phyloP scores from a whole-genome alignment of 2,113 vertebrate species.

The Ceuthmochares aereus region DNA sequence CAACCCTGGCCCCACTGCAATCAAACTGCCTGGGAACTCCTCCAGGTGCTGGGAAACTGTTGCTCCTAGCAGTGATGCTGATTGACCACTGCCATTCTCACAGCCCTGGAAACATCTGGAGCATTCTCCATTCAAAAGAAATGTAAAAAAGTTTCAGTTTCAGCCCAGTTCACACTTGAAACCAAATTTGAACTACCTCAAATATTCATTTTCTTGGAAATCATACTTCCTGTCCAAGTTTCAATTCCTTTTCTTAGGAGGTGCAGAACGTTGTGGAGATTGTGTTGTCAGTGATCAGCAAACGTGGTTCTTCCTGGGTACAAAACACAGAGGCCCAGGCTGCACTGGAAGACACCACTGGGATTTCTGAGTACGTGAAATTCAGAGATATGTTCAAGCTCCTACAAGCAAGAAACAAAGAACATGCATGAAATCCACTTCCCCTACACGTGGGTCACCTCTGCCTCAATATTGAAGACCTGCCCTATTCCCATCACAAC shows the following conservation, averaged over 20 bases:
- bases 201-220: background rate
- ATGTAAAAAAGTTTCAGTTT: background rate
- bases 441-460: background rate
- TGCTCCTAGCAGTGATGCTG: background rate
- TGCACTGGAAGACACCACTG: background rate
- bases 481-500: background rate
- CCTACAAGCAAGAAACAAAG: background rate
- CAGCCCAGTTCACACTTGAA: background rate
- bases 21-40: background rate
- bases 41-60: background rate
- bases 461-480: background rate
- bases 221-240: background rate
- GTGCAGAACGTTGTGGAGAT: background rate
- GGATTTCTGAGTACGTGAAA: background rate
- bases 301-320: background rate
- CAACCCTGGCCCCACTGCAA: background rate
- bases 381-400: background rate
- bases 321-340: fast-evolving
- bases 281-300: background rate
- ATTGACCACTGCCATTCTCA: fast-evolving
- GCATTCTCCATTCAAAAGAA: background rate
- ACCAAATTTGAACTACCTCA: background rate
- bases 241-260: background rate
- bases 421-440: slow-evolving; percentile 35
- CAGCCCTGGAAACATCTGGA: background rate